Base-by-base conservation (phyloP, 2,888 invertebrate species). In the Linyphia triangularis region DNA sequence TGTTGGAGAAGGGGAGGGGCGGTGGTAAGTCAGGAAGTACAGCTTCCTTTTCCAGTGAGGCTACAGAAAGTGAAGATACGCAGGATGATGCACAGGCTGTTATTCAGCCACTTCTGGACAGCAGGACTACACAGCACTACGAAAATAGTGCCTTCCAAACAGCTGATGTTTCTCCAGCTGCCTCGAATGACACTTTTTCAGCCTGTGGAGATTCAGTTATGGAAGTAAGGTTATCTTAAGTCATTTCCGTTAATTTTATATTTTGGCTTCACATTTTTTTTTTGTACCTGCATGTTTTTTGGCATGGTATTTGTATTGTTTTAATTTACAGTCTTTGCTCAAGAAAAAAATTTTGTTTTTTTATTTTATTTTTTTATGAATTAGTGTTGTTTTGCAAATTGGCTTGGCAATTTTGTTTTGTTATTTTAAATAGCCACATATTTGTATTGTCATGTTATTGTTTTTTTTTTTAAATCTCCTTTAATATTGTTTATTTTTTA, bases 1-100 rank as follows among this genome's bases (percentile, higher is more conserved):
- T 91, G 85, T 90, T 91, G 30, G 91, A 91, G 69, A 91, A 91
- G 78, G 91, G 91, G 24, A 69, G 91, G 9, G 91, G 91, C 22
- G 90, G 90, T 13, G 90, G 90, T 72, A n/a, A 13, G n/a, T 79
- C 85, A 83, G 89, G 84, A 63, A 91, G 90, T 81, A 90, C 89
- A 24, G 90, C 91, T 63, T 91, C 91, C 67, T 90, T 89, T 63
- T 91, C 91, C 5, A 91, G 91, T 59, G 91, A 91, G 61, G 90
- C 90, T 2, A 91, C 90, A 33, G 90, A 90, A 30, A 90, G 88
- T 70, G 91, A 91, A 61, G 90, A 90, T 26, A 84, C 89, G 16
- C 79, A 77, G 24, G 90, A 90, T 61, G 88, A 86, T 24, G 77
- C 59, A 5, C 86, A 78, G 22, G 88, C 89, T 33, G 81, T 88